Evolutionary conservation across 2,888 invertebrate genomes (phyloP), one percentile per base, ranked within the genome.

Genomic region (Quadriops clusia): DNA sequence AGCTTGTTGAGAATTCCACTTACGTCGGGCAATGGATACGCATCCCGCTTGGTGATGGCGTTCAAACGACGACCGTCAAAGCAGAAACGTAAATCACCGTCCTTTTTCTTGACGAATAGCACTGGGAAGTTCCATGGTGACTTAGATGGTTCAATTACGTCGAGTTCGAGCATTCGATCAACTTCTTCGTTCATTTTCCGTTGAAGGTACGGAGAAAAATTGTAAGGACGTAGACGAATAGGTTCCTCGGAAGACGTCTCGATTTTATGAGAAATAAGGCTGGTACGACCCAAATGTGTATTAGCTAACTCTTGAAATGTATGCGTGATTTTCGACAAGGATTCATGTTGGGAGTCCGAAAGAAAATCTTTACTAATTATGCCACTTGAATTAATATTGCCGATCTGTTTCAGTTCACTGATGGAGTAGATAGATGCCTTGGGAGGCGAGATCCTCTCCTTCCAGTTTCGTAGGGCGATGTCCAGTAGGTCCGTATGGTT

Each of bases 11-110:
- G 29, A 5, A 47, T 48, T 10, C 32, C 16, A n/a, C 38, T 39
- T 2, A 51, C 33, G 8, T 31, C 28, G 2, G 45, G 48, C 3
- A 51, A 25, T 1, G 47, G 50, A 30, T 47, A 49, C 7, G 40
- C 30, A 33, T 48, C 42, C n/a, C 37, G 17, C 34, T 44, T 42
- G 2, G 47, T 47, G 5, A 43, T 31, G 2, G 37, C 31, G 26
- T 49, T 52, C 1, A 49, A 28, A 17, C 39, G 39, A 10, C 48
- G 26, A 8, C 42, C 42, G 32, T 50, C 46, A 23, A 48, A 45
- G 28, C 45, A 44, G 18, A 48, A 42, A 2, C 45, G 27, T 14
- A 29, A 32, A 17, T 38, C 37, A 6, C 42, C 44, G 28, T 38
- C 26, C 14, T 12, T 22, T 30, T 50, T 50, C 12, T 39, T 42